A percentile compares a stretch with the other conserved stretches of the same genome.
phyloP scores from a whole-genome alignment of 2,113 vertebrate species.

The Eulemur rufifrons region DNA sequence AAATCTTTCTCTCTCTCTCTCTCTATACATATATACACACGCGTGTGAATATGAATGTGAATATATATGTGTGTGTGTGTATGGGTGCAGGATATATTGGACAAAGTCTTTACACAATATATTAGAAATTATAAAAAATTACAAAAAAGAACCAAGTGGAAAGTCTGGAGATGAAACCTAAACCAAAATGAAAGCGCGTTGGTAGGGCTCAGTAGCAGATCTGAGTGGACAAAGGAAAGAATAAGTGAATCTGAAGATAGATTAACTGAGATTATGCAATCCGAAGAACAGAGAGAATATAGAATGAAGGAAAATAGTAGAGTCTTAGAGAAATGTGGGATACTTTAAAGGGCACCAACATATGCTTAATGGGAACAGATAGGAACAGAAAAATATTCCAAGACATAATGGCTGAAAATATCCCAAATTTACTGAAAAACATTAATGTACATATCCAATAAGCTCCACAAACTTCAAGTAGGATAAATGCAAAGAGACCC shows the following conservation, averaged over 20 bases:
- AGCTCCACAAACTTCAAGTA: neutral
- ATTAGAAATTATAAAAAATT: no score
- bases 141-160: neutral
- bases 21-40: no score
- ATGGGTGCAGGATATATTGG: no score
- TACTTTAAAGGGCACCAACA: neutral
- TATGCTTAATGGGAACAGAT: neutral
- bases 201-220: neutral
- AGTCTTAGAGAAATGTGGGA: neutral
- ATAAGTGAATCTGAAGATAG: neutral
- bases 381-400: neutral
- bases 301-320: neutral
- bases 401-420: neutral
- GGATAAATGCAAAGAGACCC: neutral
- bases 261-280: neutral
- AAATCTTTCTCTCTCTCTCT: neutral
- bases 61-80: no score
- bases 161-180: neutral
- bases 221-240: neutral
- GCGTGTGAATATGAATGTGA: no score
- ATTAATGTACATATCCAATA: neutral
- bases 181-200: neutral
- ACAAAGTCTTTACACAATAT: neutral
- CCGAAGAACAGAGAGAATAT: neutral
- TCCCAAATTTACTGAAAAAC: neutral